Evolutionary conservation across 2,888 invertebrate genomes (phyloP), one percentile per base, ranked within the genome.

Genomic region (Trichacis sp.): DNA sequence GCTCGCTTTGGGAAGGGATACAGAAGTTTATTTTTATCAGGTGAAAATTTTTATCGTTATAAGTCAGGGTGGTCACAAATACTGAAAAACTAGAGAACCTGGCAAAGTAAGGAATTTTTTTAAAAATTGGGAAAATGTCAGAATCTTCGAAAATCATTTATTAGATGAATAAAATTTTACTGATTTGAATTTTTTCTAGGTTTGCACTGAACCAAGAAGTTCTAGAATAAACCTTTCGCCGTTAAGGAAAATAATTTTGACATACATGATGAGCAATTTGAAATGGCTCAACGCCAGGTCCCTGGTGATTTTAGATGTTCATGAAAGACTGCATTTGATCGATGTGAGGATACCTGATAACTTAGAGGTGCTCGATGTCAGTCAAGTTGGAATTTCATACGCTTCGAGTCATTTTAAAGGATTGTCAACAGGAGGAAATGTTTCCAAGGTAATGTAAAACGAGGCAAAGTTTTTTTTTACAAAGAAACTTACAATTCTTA

Each of bases 391-490:
- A 38, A 88, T 96, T 38, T 93, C 95, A 0, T 96, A 95, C 77
- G 92, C 93, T 43, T 94, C 94, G 29, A 93, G 95, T 42, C 94
- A 93, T 83, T 94, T 93, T 79, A 90, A 96, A 86, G 98, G 94
- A 0, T 86, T 97, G 38, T 96, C 97, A 64, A 98, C 98, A 0
- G 98, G 98, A 4, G 97, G 98, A 0, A 96, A 96, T 80, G 98
- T 92, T 72, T 88, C 93, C 64, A 83, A 83, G 77, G 81, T 81
- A 72, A 20, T 9, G n/a, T 4, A 43, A 2, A 33, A 9, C n/a
- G 24, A 24, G 2, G 2, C 33, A n/a, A 2, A 29, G 53, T 48
- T 33, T 33, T 33, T 33, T 33, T 8, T n/a, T n/a, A n/a, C n/a
- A n/a, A 24, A 24, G 33, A n/a, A 6, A 33, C n/a, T 33, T 11